Evolutionary conservation across 2,797 vertebrate species (phyloP).

Genomic region (Acanthurus tractus): DNA sequence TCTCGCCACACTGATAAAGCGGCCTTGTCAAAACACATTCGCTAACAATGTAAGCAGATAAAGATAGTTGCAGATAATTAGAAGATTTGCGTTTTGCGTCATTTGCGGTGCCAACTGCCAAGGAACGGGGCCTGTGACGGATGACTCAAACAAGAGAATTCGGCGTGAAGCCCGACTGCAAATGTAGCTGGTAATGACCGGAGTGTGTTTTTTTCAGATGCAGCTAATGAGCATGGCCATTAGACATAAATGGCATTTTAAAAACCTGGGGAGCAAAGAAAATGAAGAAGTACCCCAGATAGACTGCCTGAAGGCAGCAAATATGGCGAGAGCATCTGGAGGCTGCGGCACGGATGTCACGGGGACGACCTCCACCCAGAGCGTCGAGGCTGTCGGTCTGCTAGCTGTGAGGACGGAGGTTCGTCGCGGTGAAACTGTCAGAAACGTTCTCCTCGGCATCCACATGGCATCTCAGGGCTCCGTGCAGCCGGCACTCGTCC

Average conservation of each 20-base stretch:
- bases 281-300: conserved; percentile 61
- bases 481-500: conserved; percentile 1
- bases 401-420: conserved; percentile 27
- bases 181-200: conserved; percentile 82
- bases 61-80: conserved; percentile 79
- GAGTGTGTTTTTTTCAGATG: conserved; percentile 78
- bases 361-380: conserved; percentile 55
- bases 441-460: conserved; percentile 16
- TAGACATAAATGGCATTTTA: conserved; percentile 85
- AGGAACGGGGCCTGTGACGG: conserved; percentile 69
- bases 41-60: conserved; percentile 69
- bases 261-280: conserved; percentile 73
- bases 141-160: conserved; percentile 74
- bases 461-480: conserved; percentile 17
- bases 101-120: conserved; percentile 69
- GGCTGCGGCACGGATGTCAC: conserved; percentile 35
- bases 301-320: conserved; percentile 56
- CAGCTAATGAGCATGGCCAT: conserved; percentile 84
- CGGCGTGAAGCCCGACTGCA: conserved; percentile 76
- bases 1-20: conserved; percentile 70
- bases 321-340: conserved; percentile 61
- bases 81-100: conserved; percentile 74
- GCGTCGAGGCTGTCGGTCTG: conserved; percentile 48
- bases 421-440: conserved; percentile 45
- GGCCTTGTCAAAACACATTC: conserved; percentile 72